Evolutionary conservation across 2,888 invertebrate species (phyloP).

Genomic region (Drosophila robusta): DNA sequence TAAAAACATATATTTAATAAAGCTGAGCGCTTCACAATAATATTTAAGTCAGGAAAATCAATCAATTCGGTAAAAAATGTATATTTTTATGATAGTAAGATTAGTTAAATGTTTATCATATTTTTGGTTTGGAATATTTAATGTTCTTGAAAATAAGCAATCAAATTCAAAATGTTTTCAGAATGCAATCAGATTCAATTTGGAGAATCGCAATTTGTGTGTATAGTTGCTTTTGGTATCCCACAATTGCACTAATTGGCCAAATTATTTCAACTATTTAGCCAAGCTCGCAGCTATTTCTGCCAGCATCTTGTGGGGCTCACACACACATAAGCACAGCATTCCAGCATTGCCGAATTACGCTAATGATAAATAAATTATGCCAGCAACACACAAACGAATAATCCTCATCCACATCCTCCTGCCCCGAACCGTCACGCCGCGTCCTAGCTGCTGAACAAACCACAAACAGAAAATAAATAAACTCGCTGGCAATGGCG

Average conservation of each 20-base stretch:
- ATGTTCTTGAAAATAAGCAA: background rate
- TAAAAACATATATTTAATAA: no score
- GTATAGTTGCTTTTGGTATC: constrained; percentile 5
- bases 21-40: no score
- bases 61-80: no score
- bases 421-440: background rate
- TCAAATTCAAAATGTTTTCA: background rate
- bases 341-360: constrained; percentile 68
- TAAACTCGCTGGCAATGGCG: constrained; percentile 70
- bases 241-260: constrained; percentile 61
- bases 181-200: background rate
- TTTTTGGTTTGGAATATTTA: background rate
- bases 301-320: constrained; percentile 29
- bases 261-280: constrained; percentile 78
- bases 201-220: constrained; percentile 3
- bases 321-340: constrained; percentile 24
- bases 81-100: no score
- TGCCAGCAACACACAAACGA: constrained; percentile 67
- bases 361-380: constrained; percentile 80
- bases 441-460: constrained; percentile 20
- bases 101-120: no score
- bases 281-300: constrained; percentile 43
- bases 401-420: constrained; percentile 4
- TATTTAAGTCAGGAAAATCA: background rate
- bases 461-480: constrained; percentile 75